Evolutionary conservation across 2,888 invertebrate genomes (phyloP), one percentile per base, ranked within the genome.

Genomic region (Cactoblastis cactorum): DNA sequence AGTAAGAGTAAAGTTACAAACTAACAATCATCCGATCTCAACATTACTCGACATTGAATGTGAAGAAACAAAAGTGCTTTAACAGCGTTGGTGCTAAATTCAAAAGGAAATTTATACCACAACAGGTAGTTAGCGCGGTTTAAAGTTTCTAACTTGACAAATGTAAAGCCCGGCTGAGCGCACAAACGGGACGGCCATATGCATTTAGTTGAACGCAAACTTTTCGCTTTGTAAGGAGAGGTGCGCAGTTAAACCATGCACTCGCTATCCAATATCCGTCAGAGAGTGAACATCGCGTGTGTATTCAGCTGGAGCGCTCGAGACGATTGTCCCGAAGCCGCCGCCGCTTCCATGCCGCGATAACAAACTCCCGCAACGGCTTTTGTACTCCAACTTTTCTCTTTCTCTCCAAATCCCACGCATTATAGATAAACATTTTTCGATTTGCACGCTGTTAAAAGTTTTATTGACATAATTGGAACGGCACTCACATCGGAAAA

Each of bases 181-280:
- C 69, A 71, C 77, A 76, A 77, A 73, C 72, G 73, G 68, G 63
- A 66, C 70, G 59, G 69, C 73, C 74, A 71, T 74, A 73, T 81
- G 79, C 80, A 83, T 84, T 82, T 79, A 83, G 81, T 79, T 80
- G 71, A 74, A 74, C 59, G 62, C 62, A 76, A 84, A 86, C 77
- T 83, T 83, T 83, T 74, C 79, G 76, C 83, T 80, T 81, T 83
- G 77, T 78, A 71, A 78, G 75, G 74, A 74, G 75, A 77, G 79
- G 79, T 75, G 74, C 79, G 75, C 77, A 72, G 77, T 75, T 78
- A 74, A 80, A 74, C 73, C 71, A 63, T 68, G 63, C 72, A 69
- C 70, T 74, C 70, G 71, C 71, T 79, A 73, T 72, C 75, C 78
- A 80, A 82, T 82, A 82, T 81, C 80, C 80, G 81, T 74, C 71